phyloP scores from a whole-genome alignment of 2,888 invertebrate genomes.

The Neuroscelio doddi region DNA sequence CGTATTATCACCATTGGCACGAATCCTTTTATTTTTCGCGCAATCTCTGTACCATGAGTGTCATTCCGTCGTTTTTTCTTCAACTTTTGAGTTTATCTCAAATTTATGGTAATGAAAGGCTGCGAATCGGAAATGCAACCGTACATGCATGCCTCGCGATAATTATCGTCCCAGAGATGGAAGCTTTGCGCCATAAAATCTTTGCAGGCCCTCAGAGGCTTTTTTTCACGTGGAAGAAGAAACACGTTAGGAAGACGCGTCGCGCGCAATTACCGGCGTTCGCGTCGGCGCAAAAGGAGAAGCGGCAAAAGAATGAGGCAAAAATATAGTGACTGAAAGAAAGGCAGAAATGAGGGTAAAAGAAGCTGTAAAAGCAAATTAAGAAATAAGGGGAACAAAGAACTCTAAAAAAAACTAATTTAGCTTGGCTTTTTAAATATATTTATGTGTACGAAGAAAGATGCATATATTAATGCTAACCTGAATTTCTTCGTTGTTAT shows the following conservation, averaged over 20 bases:
- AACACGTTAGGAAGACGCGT: conserved; percentile 24
- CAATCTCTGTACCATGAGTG: conserved; percentile 30
- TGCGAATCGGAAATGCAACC: conserved; percentile 46
- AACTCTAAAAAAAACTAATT: background rate
- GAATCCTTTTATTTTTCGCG: conserved; percentile 22
- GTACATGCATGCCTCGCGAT: conserved; percentile 38
- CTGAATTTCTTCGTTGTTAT: too few relatives aligned
- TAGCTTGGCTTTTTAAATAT: too few relatives aligned
- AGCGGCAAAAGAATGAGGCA: conserved; percentile 11
- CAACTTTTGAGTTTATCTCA: conserved; percentile 43
- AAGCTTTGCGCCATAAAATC: conserved; percentile 41
- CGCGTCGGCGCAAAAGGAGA: conserved; percentile 1
- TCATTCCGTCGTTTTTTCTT: conserved; percentile 24
- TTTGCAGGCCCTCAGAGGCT: conserved; percentile 15
- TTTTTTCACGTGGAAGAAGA: conserved; percentile 15
- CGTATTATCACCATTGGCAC: conserved; percentile 44
- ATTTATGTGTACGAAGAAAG: too few relatives aligned
- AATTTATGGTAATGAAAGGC: conserved; percentile 54
- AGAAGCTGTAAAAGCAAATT: conserved; percentile 6
- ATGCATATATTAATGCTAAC: too few relatives aligned
- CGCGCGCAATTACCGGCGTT: conserved; percentile 27
- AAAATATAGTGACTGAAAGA: conserved; percentile 7
- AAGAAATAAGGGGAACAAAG: conserved; percentile 25
- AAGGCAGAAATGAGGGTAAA: conserved; percentile 8
- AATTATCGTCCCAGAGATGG: conserved; percentile 38